Percentiles rank a stretch among this genome's conserved stretches.
Conservation (phyloP, 2,797 vertebrate species). For the Acanthopagrus latus region DNA sequence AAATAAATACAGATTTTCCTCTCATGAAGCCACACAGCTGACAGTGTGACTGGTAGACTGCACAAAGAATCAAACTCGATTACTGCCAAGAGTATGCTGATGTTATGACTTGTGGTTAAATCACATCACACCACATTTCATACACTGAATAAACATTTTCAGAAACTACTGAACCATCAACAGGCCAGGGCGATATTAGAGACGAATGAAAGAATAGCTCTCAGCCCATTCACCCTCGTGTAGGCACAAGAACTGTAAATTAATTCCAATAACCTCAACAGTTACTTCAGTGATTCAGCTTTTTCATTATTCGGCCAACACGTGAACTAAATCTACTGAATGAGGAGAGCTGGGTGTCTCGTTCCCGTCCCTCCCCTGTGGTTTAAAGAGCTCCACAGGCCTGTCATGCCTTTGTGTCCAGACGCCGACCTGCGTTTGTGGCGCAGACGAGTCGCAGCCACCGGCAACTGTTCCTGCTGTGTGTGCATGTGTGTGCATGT, state of each 20-base stretch:
- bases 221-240: background rate
- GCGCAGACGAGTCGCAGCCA: background rate
- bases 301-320: background rate
- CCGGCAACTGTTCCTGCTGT: constrained; percentile 34
- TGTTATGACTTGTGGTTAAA: constrained; percentile 3
- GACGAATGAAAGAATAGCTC: constrained; percentile 4
- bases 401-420: constrained; percentile 13
- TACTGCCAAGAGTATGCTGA: background rate
- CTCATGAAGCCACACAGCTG: background rate
- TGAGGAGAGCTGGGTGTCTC: background rate
- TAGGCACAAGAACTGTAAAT: background rate
- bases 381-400: constrained; percentile 16
- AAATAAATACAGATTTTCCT: background rate
- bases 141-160: constrained; percentile 20
- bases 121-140: constrained; percentile 3
- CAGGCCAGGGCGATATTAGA: constrained; percentile 18
- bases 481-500: constrained; percentile 1
- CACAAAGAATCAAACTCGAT: background rate
- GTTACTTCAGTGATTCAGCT: background rate
- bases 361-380: background rate
- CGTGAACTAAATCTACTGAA: constrained; percentile 19
- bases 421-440: background rate
- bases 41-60: background rate
- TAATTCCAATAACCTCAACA: background rate
- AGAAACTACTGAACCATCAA: constrained; percentile 9